Base-by-base conservation (phyloP, 2,888 invertebrate genomes). In the Ophion ventricosus region DNA sequence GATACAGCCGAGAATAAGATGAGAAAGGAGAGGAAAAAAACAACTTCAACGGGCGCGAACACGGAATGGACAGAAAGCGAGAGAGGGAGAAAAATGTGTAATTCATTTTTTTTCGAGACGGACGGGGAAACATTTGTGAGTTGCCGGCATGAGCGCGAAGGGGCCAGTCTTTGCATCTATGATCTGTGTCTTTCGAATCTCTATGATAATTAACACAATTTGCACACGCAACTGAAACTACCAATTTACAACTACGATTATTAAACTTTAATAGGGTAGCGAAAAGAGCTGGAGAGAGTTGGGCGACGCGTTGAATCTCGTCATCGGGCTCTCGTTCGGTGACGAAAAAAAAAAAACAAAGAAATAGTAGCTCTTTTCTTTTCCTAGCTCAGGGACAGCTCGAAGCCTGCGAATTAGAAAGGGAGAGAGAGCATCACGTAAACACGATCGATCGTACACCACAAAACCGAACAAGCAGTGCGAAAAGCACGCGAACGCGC, bases 131-230 rank as follows among this genome's bases (percentile, higher is more conserved):
- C 14, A 86, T 85, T 90, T 90, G 88, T 86, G 87, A 90, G 87
- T 90, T 90, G 92, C 92, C 92, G 92, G 93, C 93, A 93, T 91
- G 90, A 93, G 93, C 93, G 93, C 93, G 90, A 92, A 90, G 93
- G 93, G 93, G 93, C 93, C 93, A 93, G 92, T 93, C 91, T 92
- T 92, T 92, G 89, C 90, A 91, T 90, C 90, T 90, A 91, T 89
- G 91, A 92, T 92, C 92, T 92, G 90, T 90, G 90, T 93, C 90
- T 92, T 92, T 92, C 90, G 91, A 92, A 92, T 92, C 92, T 92
- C 92, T 82, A 86, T 76, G 23, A 86, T 87, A 84, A 87, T 87
- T 86, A 87, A 84, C 82, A 86, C 14, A 86, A 89, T 87, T 88
- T 89, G 89, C 88, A 87, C 79, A 79, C 76, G 79, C 66, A 77